Percentiles rank a stretch among this genome's conserved stretches.
phyloP scores from a whole-genome alignment of 2,888 invertebrate species.

The Taphrorychus bicolor region DNA sequence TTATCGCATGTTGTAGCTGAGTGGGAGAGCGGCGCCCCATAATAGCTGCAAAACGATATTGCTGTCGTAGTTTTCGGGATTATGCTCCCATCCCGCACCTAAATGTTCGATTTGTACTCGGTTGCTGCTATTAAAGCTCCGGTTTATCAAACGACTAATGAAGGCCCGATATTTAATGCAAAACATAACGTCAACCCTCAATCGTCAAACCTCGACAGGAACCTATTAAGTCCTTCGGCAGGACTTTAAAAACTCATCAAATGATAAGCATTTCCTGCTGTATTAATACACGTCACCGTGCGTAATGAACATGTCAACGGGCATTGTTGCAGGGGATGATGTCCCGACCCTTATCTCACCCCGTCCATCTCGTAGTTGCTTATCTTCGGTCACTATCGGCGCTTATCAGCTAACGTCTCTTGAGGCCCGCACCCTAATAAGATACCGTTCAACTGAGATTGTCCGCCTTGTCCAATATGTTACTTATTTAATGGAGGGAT shows the following conservation, averaged over 20 bases:
- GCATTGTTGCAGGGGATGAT: slow-evolving; percentile 36
- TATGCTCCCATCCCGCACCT: too few species aligned
- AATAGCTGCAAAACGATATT: background rate
- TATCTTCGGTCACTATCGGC: slow-evolving; percentile 49
- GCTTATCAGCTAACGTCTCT: slow-evolving; percentile 51
- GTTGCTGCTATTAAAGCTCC: too few species aligned
- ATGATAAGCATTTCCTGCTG: slow-evolving; percentile 53
- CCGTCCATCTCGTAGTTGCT: slow-evolving; percentile 47
- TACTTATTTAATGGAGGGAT: slow-evolving; percentile 13
- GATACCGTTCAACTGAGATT: slow-evolving; percentile 43
- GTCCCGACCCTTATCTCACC: slow-evolving; percentile 45
- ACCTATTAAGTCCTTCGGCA: slow-evolving; percentile 9
- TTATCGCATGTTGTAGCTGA: slow-evolving; percentile 23
- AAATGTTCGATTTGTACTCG: too few species aligned
- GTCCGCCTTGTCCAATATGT: slow-evolving; percentile 30
- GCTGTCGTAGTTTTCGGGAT: background rate
- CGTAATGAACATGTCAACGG: slow-evolving; percentile 57
- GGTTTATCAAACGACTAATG: background rate
- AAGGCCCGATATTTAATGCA: background rate
- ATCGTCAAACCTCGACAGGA: too few species aligned
- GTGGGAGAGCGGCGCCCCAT: background rate
- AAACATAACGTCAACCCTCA: slow-evolving; percentile 1
- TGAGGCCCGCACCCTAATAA: slow-evolving; percentile 45
- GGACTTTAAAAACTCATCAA: slow-evolving; percentile 52
- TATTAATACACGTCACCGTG: slow-evolving; percentile 52